Percentiles rank a stretch among this genome's conserved stretches.
These are phyloP conservation scores for Operophtera brumata DNA, from an alignment of 2,888 invertebrate species.

Conservation along the genomic window DNA sequence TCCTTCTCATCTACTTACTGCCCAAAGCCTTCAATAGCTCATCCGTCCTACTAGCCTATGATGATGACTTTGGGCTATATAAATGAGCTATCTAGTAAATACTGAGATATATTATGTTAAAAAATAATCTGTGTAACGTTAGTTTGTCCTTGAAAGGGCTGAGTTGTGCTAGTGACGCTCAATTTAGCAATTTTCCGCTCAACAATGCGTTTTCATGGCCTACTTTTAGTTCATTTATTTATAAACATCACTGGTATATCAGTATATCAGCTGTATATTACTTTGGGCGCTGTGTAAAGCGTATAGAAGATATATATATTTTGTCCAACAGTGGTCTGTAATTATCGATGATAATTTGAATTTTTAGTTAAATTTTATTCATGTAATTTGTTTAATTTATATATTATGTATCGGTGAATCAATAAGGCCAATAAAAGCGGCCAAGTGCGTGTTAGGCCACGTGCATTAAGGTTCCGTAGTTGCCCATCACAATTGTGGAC, in stretches of 20 bases:
- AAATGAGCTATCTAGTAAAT: background rate
- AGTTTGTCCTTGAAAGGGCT: conserved; percentile 28
- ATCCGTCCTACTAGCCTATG: no score
- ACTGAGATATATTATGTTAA: background rate
- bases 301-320: background rate
- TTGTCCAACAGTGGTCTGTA: background rate
- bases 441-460: no score
- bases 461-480: no score
- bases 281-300: background rate
- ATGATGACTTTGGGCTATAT: no score
- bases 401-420: no score
- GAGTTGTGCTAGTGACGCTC: conserved; percentile 26
- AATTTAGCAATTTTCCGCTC: conserved; percentile 32
- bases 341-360: no score
- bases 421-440: no score
- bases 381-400: no score
- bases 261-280: conserved; percentile 1
- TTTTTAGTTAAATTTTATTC: no score
- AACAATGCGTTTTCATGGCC: conserved; percentile 31
- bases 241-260: conserved; percentile 11
- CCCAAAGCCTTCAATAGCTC: no score
- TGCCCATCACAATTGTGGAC: no score
- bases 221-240: conserved; percentile 22
- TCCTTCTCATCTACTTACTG: no score
- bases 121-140: conserved; percentile 12